Percentiles rank a stretch among this genome's conserved stretches.
Evolutionary conservation across 2,888 invertebrate genomes (phyloP).

Genomic region (Isotomurus palustris): DNA sequence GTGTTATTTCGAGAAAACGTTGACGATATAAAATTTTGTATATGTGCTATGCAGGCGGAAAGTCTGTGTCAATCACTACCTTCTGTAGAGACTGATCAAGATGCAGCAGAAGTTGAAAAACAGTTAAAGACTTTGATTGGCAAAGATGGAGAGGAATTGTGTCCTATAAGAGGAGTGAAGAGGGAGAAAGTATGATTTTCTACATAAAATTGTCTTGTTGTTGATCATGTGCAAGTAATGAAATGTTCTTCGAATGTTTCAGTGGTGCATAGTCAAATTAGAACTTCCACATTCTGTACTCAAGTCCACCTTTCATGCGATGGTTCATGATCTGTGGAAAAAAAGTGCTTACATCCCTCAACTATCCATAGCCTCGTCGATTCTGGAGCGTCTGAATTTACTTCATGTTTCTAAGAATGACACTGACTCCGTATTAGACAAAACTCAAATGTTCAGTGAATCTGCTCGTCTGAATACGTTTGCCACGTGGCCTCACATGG

Average conservation of each 20-base stretch:
- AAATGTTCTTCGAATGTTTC: slow-evolving; percentile 47
- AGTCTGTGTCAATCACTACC: slow-evolving; percentile 42
- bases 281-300: slow-evolving; percentile 72
- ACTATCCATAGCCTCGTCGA: slow-evolving; percentile 80
- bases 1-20: slow-evolving; percentile 4
- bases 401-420: slow-evolving; percentile 57
- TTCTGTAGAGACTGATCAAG: slow-evolving; percentile 36
- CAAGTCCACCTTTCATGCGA: slow-evolving; percentile 70
- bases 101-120: slow-evolving; percentile 37
- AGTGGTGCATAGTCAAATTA: slow-evolving; percentile 90
- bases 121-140: slow-evolving; percentile 34
- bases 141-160: slow-evolving; percentile 29
- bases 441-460: slow-evolving; percentile 77
- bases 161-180: slow-evolving; percentile 35
- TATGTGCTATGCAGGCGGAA: slow-evolving; percentile 40
- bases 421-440: slow-evolving; percentile 52
- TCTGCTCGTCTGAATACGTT: slow-evolving; percentile 86
- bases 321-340: slow-evolving; percentile 75
- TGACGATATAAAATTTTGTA: background rate
- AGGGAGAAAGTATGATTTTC: slow-evolving; percentile 36
- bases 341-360: slow-evolving; percentile 80
- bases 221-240: slow-evolving; percentile 1
- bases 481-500: slow-evolving; percentile 93
- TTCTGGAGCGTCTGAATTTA: slow-evolving; percentile 78
- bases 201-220: background rate